A percentile compares a stretch with the other conserved stretches of the same genome.
These are phyloP conservation scores for Sitta europaea DNA, from an alignment of 2,113 vertebrate genomes.

Conservation along the genomic window DNA sequence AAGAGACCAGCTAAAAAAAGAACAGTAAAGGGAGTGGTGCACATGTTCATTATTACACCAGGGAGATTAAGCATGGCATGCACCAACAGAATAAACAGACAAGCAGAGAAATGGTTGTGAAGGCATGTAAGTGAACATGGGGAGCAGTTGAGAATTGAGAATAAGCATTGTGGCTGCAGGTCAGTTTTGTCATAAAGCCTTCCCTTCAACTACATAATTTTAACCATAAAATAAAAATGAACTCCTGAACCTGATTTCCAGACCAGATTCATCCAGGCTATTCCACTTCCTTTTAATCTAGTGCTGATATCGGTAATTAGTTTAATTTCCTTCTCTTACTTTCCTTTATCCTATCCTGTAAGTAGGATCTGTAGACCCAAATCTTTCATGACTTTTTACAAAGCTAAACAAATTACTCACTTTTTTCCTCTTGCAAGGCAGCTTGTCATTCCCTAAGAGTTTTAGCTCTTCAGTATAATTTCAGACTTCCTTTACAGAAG, in stretches of 20 bases:
- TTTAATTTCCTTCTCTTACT: neutral
- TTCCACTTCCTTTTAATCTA: neutral
- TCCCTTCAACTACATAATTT: neutral
- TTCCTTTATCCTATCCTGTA: neutral
- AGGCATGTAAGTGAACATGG: neutral
- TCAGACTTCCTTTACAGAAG: neutral
- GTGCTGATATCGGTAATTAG: neutral
- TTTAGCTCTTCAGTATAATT: neutral
- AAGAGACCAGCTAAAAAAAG: neutral
- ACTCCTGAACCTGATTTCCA: neutral
- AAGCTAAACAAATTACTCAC: neutral
- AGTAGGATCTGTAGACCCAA: neutral
- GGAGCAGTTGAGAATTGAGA: neutral
- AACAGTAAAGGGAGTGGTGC: neutral
- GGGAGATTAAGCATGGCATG: neutral
- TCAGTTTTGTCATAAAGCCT: neutral
- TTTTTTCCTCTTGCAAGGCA: neutral
- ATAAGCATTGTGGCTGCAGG: neutral
- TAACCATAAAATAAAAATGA: conserved; percentile 2
- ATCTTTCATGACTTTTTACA: neutral
- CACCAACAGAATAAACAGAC: neutral
- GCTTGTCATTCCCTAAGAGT: neutral
- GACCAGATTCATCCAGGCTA: neutral
- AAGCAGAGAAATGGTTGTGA: neutral
- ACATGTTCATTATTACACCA: neutral